Conservation (phyloP, 1,140 invertebrate species). For the Cyclargus thomasi region DNA sequence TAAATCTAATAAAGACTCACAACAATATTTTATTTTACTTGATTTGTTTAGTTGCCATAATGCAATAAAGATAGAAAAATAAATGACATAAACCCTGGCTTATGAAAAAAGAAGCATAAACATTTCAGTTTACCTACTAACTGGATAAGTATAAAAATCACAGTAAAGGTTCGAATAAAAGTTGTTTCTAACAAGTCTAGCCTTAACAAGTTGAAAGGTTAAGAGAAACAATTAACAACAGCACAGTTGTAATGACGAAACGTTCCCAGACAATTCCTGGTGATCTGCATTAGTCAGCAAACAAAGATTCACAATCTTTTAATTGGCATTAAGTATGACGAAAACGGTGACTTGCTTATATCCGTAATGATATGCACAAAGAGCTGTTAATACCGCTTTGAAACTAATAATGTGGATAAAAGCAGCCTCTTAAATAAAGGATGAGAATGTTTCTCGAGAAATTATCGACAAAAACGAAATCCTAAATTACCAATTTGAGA, state of each 20-base stretch:
- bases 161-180: background rate
- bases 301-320: constrained; percentile 72
- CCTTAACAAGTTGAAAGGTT: background rate
- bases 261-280: constrained; percentile 36
- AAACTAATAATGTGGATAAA: too few relatives aligned
- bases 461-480: too few relatives aligned
- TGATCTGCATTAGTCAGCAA: constrained; percentile 62
- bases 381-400: constrained; percentile 32
- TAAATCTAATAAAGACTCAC: too few relatives aligned
- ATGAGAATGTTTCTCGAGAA: too few relatives aligned
- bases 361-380: constrained; percentile 48
- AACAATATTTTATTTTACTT: too few relatives aligned
- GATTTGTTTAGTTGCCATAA: too few relatives aligned
- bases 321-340: constrained; percentile 73
- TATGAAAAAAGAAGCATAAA: too few relatives aligned
- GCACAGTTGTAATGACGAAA: constrained; percentile 14
- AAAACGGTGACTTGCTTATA: constrained; percentile 71
- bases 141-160: background rate
- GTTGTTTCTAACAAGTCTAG: background rate
- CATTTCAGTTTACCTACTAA: too few relatives aligned
- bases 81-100: too few relatives aligned
- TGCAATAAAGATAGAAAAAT: too few relatives aligned
- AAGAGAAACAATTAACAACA: constrained; percentile 6
- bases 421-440: too few relatives aligned
- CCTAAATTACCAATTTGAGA: too few relatives aligned